A percentile compares a stretch with the other conserved stretches of the same genome.
These are phyloP conservation scores for Leptopilina clavipes DNA, from an alignment of 1,140 invertebrate species.

Conservation along the genomic window DNA sequence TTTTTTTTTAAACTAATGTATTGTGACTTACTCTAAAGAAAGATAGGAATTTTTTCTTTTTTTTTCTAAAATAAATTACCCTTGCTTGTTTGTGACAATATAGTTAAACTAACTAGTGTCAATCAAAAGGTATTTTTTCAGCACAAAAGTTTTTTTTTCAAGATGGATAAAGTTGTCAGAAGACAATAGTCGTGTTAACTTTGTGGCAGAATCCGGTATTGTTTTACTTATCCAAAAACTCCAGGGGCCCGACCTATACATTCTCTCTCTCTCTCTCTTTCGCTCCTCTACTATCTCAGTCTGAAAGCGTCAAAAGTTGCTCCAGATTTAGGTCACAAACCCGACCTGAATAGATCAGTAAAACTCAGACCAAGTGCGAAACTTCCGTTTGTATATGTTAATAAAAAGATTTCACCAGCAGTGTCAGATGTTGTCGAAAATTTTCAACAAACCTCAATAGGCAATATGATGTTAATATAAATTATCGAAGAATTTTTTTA, in stretches of 20 bases:
- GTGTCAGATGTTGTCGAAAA: slow-evolving; percentile 15
- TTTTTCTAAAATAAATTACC: too few species aligned
- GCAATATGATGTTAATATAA: neutral
- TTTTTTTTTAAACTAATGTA: too few species aligned
- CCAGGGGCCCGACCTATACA: slow-evolving; percentile 18
- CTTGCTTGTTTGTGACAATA: too few species aligned
- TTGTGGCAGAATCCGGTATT: slow-evolving; percentile 14
- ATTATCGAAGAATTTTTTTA: too few species aligned
- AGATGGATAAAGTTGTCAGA: neutral
- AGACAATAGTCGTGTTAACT: slow-evolving; percentile 8
- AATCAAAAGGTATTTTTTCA: neutral
- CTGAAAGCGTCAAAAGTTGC: slow-evolving; percentile 14
- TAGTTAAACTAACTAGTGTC: neutral
- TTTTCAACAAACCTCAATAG: neutral
- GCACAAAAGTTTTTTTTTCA: neutral
- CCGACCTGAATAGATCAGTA: slow-evolving; percentile 27
- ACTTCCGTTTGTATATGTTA: slow-evolving; percentile 5
- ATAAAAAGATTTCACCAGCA: neutral
- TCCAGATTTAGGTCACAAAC: slow-evolving; percentile 29
- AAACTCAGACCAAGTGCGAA: slow-evolving; percentile 24
- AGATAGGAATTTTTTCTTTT: too few species aligned
- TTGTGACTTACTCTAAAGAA: too few species aligned
- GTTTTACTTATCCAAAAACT: slow-evolving; percentile 13
- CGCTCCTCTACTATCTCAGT: neutral
- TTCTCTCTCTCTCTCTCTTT: neutral